Conservation (phyloP, 2,888 invertebrate species). For the Oxycera nigricornis region DNA sequence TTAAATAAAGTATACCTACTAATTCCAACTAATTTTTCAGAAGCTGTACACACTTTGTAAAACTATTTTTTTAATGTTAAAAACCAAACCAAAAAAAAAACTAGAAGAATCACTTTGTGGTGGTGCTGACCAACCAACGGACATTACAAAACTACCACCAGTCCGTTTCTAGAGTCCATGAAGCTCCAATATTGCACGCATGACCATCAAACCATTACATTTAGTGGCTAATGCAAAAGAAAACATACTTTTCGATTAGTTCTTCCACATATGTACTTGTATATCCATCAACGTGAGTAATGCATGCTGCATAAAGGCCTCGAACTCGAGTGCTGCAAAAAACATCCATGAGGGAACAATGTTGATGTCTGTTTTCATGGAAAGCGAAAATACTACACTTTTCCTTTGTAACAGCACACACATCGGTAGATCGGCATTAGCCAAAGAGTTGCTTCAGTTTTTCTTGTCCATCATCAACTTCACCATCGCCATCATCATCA, state of each 20-base stretch:
- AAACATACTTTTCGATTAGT: constrained; percentile 5
- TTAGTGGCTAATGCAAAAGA: background rate
- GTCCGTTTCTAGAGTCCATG: background rate
- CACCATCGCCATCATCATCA: background rate
- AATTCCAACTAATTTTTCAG: no score
- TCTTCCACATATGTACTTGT: background rate
- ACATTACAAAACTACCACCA: constrained; percentile 24
- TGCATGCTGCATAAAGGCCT: background rate
- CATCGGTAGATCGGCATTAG: background rate
- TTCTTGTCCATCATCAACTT: constrained; percentile 9
- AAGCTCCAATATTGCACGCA: constrained; percentile 33
- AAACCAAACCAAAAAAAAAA: background rate
- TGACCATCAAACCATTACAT: constrained; percentile 22
- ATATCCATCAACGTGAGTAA: background rate
- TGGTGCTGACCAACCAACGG: constrained; percentile 11
- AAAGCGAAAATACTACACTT: constrained; percentile 34
- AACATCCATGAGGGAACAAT: constrained; percentile 19
- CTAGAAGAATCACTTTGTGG: background rate
- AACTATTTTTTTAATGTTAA: no score
- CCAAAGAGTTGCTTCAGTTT: background rate
- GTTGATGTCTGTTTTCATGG: constrained; percentile 34
- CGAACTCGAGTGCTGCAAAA: constrained; percentile 24
- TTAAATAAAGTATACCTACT: no score
- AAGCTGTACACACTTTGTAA: no score
- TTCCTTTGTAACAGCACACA: background rate